phyloP scores from a whole-genome alignment of 2,888 invertebrate species.

The Cosmia trapezina region DNA sequence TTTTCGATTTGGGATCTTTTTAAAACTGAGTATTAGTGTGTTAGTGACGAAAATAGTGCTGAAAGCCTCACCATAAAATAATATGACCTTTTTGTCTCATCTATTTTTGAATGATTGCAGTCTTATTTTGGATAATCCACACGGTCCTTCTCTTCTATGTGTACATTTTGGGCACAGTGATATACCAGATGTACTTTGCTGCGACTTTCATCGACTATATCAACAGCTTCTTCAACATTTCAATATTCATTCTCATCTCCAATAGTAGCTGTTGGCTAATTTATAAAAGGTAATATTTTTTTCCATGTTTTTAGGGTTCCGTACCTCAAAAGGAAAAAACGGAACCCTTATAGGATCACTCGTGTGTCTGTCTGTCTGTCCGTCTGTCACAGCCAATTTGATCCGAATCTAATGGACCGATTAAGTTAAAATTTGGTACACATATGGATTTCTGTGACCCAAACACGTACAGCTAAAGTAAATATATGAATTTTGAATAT shows the following conservation, averaged over 20 bases:
- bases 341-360: no score
- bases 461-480: no score
- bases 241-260: constrained; percentile 61
- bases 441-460: no score
- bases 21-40: neutral
- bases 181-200: constrained; percentile 68
- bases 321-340: no score
- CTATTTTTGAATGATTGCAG: constrained; percentile 29
- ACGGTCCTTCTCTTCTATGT: constrained; percentile 58
- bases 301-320: no score
- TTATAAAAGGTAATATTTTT: constrained; percentile 65
- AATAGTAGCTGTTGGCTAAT: constrained; percentile 68
- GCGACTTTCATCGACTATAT: constrained; percentile 62
- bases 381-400: no score
- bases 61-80: neutral
- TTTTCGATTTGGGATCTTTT: neutral
- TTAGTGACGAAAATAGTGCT: neutral
- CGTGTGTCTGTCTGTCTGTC: no score
- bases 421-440: no score
- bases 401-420: no score
- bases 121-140: constrained; percentile 65
- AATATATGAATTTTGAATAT: no score
- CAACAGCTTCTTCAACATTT: constrained; percentile 72
- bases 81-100: neutral
- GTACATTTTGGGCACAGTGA: constrained; percentile 60